Evolutionary conservation across 2,888 invertebrate species (phyloP), one percentile per base, ranked within the genome.

Genomic region (Lordiphosa andalusiaca): DNA sequence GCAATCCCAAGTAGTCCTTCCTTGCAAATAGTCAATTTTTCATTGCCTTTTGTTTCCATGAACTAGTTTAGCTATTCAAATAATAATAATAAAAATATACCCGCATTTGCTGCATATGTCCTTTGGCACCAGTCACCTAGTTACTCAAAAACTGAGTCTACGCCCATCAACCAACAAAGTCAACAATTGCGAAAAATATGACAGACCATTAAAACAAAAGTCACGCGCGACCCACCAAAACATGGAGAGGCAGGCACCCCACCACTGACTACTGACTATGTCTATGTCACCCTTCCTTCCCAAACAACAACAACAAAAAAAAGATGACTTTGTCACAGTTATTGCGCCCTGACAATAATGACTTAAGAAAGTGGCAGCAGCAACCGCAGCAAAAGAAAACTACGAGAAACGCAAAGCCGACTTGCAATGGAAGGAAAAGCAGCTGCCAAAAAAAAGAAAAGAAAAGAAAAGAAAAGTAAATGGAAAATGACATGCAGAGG

Each of bases 261-360:
- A 42, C n/a, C n/a, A n/a, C n/a, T n/a, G n/a, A n/a, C n/a, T n/a
- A n/a, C 19, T 16, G 59, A 23, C 4, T 36, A 33, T 25, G 40
- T 35, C 47, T 23, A 23, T 23, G 13, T 47, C 33, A 25, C 38
- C 53, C 47, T 57, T 19, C 9, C 21, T 54, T 38, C 68, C 56
- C 23, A 13, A 44, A 33, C 36, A 16, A 16, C 44, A 37, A n/a
- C n/a, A n/a, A n/a, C n/a, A n/a, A n/a, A n/a, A 35, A 41, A 30
- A 23, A 42, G 73, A 75, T 73, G 74, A 80, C 74, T 74, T 74
- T 80, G 74, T 74, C 70, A 70, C 80, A 70, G 80, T 72, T 75
- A 75, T 80, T 80, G 80, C 76, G 73, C 56, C 66, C 64, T 67
- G 57, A 67, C 73, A 72, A 80, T 74, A 74, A 74, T 70, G 73